phyloP scores from a whole-genome alignment of 2,113 vertebrate species.

The Thomomys bottae region DNA sequence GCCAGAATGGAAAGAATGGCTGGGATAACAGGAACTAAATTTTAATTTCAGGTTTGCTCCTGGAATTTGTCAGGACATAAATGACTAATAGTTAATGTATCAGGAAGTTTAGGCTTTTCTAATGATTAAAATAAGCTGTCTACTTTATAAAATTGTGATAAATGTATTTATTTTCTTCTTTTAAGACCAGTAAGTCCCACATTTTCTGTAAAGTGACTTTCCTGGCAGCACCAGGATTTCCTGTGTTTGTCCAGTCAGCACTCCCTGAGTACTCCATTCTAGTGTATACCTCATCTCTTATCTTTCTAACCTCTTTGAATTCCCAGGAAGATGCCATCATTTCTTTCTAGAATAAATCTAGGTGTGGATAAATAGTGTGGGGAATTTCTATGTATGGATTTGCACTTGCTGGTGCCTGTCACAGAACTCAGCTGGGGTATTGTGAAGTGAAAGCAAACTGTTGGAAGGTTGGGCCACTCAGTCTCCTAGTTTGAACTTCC shows the following conservation, averaged over 20 bases:
- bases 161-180: not conserved
- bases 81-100: not conserved
- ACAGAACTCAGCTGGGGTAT: not conserved
- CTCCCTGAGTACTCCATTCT: not conserved
- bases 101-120: slow-evolving; percentile 2
- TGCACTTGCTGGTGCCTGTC: not conserved
- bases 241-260: not conserved
- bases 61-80: not conserved
- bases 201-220: not conserved
- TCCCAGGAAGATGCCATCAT: not conserved
- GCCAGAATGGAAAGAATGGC: not conserved
- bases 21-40: not conserved
- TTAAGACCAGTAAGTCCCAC: not conserved
- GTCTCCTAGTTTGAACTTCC: not conserved
- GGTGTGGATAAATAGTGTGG: not conserved
- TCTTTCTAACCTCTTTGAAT: not conserved
- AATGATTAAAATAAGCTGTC: not conserved
- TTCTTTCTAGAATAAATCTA: not conserved
- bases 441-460: not conserved
- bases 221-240: not conserved
- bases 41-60: not conserved
- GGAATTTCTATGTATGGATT: not conserved
- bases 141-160: not conserved
- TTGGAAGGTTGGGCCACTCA: not conserved
- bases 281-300: too few relatives aligned